phyloP scores from a whole-genome alignment of 2,888 invertebrate species.

The Volucella inanis region DNA sequence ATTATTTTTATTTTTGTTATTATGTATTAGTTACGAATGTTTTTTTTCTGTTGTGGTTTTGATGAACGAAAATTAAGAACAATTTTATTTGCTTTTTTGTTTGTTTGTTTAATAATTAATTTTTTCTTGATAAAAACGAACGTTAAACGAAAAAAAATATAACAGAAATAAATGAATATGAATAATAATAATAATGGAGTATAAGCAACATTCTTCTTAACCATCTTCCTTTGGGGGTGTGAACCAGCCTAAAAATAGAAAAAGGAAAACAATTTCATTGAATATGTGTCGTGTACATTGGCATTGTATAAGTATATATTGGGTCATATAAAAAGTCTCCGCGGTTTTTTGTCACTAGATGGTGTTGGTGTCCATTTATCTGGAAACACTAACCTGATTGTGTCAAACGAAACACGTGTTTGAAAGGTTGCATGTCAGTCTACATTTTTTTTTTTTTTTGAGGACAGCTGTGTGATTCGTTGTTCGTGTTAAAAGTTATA shows the following conservation, averaged over 20 bases:
- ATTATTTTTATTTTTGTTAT: slow-evolving; percentile 11
- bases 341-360: too few species aligned
- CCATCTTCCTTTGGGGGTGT: slow-evolving; percentile 96
- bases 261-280: slow-evolving; percentile 34
- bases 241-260: slow-evolving; percentile 90
- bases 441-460: too few species aligned
- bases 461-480: too few species aligned
- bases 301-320: too few species aligned
- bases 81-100: slow-evolving; percentile 29
- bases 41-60: slow-evolving; percentile 40
- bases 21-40: slow-evolving; percentile 64
- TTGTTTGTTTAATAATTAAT: slow-evolving; percentile 61
- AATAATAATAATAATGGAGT: slow-evolving; percentile 59
- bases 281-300: not conserved
- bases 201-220: slow-evolving; percentile 84
- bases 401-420: too few species aligned
- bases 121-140: slow-evolving; percentile 68
- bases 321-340: too few species aligned
- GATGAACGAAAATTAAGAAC: slow-evolving; percentile 55
- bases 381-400: too few species aligned
- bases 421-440: too few species aligned
- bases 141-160: slow-evolving; percentile 67
- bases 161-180: slow-evolving; percentile 69
- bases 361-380: too few species aligned
- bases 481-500: too few species aligned